Base-by-base conservation (phyloP, 2,797 vertebrate species). In the Darevskia nairensis region DNA sequence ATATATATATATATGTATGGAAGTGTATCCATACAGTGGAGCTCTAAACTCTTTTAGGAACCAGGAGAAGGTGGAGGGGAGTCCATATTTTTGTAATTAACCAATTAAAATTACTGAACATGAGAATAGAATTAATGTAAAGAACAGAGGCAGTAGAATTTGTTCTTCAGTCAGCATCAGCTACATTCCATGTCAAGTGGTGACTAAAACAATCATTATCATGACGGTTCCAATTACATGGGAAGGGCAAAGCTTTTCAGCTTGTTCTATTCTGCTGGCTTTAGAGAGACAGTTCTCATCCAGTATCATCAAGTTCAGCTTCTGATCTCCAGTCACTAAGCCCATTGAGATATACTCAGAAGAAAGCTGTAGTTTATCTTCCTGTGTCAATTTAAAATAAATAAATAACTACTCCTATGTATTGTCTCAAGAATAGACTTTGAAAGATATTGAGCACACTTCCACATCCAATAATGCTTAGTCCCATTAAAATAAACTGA, bases 191-290 rank as follows among this genome's bases (percentile, higher is more conserved):
- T 71, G 77, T 83, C 71, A 86, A 32, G 68, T 27, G 82, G 64
- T 84, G 75, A 69, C 88, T 89, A 59, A 91, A 89, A 68, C 78
- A 84, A 77, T 81, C 8, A 69, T 92, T 86, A 91, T 50, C 55
- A 59, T 89, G 69, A 25, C 80, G 66, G 25, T 84, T 74, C 79
- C 86, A 87, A 77, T 88, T 80, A 84, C 46, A 77, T 35, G 19
- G 21, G 23, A 78, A 39, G 83, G 78, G 19, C 64, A 59, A 92
- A 80, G 66, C 11, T 81, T 85, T 83, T 32, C 25, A 86, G 80
- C 76, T 44, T 87, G 41, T 39, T 81, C 7, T 76, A 29, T 68
- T 74, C 88, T 90, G 35, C 27, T 80, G 66, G 75, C 46, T 76
- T 46, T 87, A 72, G 69, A 77, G 50, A 87, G 72, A 19, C 71